Conservation (phyloP, 2,888 invertebrate species). For the Drosophila sordidula region DNA sequence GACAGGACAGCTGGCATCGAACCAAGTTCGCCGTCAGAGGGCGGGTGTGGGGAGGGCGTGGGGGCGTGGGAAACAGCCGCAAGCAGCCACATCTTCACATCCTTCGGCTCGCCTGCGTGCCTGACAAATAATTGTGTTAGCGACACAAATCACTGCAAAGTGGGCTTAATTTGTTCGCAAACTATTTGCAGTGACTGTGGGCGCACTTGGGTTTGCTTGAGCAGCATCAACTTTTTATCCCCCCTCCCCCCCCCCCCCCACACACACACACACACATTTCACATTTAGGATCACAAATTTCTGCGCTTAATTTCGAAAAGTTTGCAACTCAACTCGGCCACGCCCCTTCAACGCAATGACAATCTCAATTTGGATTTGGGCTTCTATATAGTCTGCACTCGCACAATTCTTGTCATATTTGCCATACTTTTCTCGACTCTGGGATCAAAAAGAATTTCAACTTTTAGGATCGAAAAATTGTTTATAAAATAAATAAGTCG, state of each 20-base stretch:
- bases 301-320: constrained; percentile 30
- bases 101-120: background rate
- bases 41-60: no score
- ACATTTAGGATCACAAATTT: constrained; percentile 19
- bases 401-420: constrained; percentile 20
- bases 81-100: constrained; percentile 9
- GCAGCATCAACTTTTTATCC: constrained; percentile 8
- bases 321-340: constrained; percentile 15
- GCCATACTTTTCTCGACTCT: constrained; percentile 1
- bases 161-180: constrained; percentile 64
- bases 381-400: background rate
- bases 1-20: constrained; percentile 1
- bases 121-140: constrained; percentile 68
- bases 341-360: constrained; percentile 12
- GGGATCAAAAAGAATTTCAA: background rate
- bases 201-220: constrained; percentile 2
- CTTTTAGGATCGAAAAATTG: background rate
- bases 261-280: background rate
- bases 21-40: no score
- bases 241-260: background rate
- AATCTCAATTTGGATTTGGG: constrained; percentile 16
- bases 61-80: no score
- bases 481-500: constrained; percentile 1
- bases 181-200: constrained; percentile 42
- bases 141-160: constrained; percentile 70